Percentiles rank a stretch among this genome's conserved stretches.
These are phyloP conservation scores for Ganaspis sp. DNA, from an alignment of 1,140 invertebrate genomes.

Conservation along the genomic window DNA sequence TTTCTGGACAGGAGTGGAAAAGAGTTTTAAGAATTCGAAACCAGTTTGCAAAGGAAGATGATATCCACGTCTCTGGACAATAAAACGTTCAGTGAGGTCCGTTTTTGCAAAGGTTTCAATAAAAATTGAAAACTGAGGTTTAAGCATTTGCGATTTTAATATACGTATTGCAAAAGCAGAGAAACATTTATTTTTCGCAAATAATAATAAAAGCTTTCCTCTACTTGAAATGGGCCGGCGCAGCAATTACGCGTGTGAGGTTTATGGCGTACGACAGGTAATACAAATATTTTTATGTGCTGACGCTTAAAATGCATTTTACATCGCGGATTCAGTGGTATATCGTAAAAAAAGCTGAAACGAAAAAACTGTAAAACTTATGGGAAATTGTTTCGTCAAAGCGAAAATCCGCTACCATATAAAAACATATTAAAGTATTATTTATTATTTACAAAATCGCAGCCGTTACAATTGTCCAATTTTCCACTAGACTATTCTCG, in stretches of 20 bases:
- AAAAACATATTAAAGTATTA: background rate
- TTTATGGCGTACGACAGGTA: conserved; percentile 18
- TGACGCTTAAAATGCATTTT: conserved; percentile 17
- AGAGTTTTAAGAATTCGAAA: too few species aligned
- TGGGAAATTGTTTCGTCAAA: conserved; percentile 8
- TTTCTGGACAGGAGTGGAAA: too few species aligned
- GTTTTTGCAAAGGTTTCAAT: background rate
- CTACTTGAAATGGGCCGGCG: background rate
- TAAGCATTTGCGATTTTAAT: conserved; percentile 13
- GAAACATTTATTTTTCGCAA: background rate
- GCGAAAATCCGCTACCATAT: background rate
- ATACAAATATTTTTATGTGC: conserved; percentile 28
- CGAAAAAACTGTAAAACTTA: conserved; percentile 16
- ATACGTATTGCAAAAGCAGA: background rate
- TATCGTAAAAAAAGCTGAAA: conserved; percentile 23
- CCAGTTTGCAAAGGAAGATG: too few species aligned
- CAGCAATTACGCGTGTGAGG: conserved; percentile 22
- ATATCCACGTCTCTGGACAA: background rate
- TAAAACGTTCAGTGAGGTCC: too few species aligned
- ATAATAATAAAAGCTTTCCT: background rate
- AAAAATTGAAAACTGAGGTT: background rate
- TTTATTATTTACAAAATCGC: background rate
- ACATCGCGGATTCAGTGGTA: conserved; percentile 17
- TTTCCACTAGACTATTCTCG: too few species aligned
- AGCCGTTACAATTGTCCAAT: background rate